Conservation (phyloP, 1,140 invertebrate species). For the Pogonus chalceus region DNA sequence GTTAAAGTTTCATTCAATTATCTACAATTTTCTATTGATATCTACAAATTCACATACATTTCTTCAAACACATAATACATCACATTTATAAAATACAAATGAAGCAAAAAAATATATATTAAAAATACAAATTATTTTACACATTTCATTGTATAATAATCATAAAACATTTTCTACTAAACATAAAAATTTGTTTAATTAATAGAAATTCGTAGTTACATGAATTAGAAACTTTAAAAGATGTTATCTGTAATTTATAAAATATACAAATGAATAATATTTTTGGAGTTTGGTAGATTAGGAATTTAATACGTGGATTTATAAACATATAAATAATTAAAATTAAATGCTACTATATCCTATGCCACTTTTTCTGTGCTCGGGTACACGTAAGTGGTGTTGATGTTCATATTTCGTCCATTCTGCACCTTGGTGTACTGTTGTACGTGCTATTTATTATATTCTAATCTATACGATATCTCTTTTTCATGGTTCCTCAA, state of each 20-base stretch:
- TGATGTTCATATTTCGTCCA: not conserved
- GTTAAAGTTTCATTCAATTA: too few species aligned
- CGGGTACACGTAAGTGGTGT: not conserved
- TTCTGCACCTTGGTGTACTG: slow-evolving; percentile 3
- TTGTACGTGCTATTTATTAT: slow-evolving; percentile 1
- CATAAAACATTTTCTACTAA: too few species aligned
- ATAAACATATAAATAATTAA: not conserved
- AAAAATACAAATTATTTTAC: too few species aligned
- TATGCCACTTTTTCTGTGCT: not conserved
- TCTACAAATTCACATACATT: too few species aligned
- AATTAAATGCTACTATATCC: slow-evolving; percentile 2
- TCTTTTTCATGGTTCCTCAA: slow-evolving; percentile 5
- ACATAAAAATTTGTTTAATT: not conserved
- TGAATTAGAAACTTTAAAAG: not conserved
- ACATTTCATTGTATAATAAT: too few species aligned
- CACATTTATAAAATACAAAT: too few species aligned
- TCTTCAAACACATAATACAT: too few species aligned
- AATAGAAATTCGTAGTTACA: not conserved
- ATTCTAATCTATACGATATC: not conserved
- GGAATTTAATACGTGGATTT: slow-evolving; percentile 7
- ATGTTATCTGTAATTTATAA: not conserved
- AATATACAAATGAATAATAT: slow-evolving; percentile 7
- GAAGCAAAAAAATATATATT: too few species aligned
- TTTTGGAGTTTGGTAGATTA: slow-evolving; percentile 4
- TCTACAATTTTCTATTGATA: too few species aligned